These are phyloP conservation scores for Lynx canadensis DNA, from an alignment of 2,113 vertebrate species.

Conservation along the genomic window DNA sequence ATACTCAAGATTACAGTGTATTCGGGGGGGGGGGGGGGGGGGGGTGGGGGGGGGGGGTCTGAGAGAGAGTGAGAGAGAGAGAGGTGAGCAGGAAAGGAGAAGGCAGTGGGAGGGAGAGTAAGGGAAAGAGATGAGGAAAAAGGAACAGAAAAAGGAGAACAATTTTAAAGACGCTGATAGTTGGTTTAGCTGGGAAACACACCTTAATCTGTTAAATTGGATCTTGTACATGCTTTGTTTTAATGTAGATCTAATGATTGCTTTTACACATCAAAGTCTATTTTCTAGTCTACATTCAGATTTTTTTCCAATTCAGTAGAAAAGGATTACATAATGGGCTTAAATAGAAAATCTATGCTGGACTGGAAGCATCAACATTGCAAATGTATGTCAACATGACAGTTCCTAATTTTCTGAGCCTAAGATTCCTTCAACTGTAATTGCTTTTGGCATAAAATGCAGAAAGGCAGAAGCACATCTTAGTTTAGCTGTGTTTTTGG, in stretches of 20 bases:
- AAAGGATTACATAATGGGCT: neutral
- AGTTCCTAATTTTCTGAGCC: conserved; percentile 37
- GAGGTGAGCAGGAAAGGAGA: neutral
- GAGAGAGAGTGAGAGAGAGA: neutral
- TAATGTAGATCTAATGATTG: neutral
- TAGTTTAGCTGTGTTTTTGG: neutral
- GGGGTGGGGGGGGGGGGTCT: too few relatives aligned
- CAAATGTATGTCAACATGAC: neutral
- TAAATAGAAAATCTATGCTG: neutral
- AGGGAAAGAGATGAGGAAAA: too few relatives aligned
- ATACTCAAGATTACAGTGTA: neutral
- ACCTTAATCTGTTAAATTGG: neutral
- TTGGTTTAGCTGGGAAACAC: neutral
- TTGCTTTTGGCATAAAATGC: neutral
- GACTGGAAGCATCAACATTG: neutral
- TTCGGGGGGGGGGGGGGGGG: too few relatives aligned
- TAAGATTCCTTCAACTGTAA: neutral
- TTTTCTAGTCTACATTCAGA: neutral
- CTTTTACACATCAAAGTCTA: neutral
- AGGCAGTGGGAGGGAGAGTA: neutral
- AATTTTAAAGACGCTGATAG: too few relatives aligned
- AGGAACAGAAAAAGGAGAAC: neutral
- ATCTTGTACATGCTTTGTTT: neutral
- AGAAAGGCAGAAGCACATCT: conserved; percentile 19
- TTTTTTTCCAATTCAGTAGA: neutral